Evolutionary conservation across 2,797 vertebrate species (phyloP), one percentile per base, ranked within the genome.

Genomic region (Hoplostethus mediterraneus): DNA sequence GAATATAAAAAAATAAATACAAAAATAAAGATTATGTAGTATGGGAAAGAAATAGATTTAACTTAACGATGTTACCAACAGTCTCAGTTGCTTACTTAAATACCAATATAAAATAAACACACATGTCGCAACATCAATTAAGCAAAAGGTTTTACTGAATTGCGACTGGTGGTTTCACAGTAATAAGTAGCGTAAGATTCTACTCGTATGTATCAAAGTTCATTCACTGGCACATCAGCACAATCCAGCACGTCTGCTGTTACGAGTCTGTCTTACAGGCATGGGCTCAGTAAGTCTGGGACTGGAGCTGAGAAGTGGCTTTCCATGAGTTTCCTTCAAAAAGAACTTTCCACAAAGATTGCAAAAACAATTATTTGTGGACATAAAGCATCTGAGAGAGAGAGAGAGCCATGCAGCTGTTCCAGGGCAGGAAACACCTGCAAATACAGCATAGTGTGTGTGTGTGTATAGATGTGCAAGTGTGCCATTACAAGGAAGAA

Each of bases 401-500:
- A 53, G 30, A 67, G 54, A 52, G 30, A 85, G 64, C 71, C 62
- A 72, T 63, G 11, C 11, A 44, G 61, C 44, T 45, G 63, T 81
- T 85, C 71, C 71, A 74, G 67, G 44, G 54, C 38, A 63, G 66
- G 77, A 79, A 78, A 70, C 69, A 77, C 44, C 74, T 63, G 58
- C 44, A 31, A 52, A 52, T 28, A 4, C 21, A 6, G 60, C 14
- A 51, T 21, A 47, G 56, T 67, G 25, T 40, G 61, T 5, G 33
- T 71, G 56, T 67, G 25, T 40, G 61, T 5, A 30, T 71, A 48
- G 53, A 14, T 63, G 55, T 40, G 31, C 11, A 21, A 48, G 17
- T 30, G 30, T 30, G 63, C n/a, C 45, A 56, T 48, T 30, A 42
- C n/a, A 45, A 54, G 53, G 44, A 58, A 69, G 49, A 31, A 80